Percentiles rank a stretch among this genome's conserved stretches.
Evolutionary conservation across 2,888 invertebrate genomes (phyloP).

Genomic region (Heliconius erato): DNA sequence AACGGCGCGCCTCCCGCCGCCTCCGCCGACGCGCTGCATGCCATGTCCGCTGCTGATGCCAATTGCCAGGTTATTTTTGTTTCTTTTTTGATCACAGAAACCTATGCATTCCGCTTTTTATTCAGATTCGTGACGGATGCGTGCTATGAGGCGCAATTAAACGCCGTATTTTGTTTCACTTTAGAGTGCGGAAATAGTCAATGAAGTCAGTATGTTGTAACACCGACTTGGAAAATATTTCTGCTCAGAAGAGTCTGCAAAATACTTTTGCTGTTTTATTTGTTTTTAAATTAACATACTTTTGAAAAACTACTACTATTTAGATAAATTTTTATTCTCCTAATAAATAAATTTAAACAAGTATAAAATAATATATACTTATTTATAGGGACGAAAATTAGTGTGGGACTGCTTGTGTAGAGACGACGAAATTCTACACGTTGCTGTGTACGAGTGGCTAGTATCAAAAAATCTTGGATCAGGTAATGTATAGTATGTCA

Average conservation of each 20-base stretch:
- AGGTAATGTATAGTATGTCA: conserved; percentile 66
- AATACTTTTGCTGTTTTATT: no score
- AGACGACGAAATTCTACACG: conserved; percentile 95
- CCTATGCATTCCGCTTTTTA: conserved; percentile 34
- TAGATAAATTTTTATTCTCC: no score
- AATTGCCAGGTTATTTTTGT: conserved; percentile 71
- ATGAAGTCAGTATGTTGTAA: no score
- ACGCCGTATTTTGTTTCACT: neutral
- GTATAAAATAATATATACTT: neutral
- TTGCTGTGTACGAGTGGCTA: conserved; percentile 97
- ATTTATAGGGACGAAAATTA: conserved; percentile 81
- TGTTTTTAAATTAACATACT: no score
- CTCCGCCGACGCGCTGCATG: conserved; percentile 66
- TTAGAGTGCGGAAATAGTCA: neutral
- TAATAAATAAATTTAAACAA: neutral
- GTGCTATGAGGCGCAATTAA: no score
- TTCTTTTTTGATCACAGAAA: conserved; percentile 36
- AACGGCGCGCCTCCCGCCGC: conserved; percentile 60
- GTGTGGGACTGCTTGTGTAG: conserved; percentile 89
- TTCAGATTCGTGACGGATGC: no score
- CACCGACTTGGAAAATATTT: no score
- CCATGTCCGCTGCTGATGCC: conserved; percentile 77
- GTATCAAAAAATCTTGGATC: conserved; percentile 90
- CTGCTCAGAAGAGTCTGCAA: no score
- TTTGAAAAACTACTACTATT: no score